phyloP scores from a whole-genome alignment of 2,113 vertebrate species.

The Reinhardtius hippoglossoides region DNA sequence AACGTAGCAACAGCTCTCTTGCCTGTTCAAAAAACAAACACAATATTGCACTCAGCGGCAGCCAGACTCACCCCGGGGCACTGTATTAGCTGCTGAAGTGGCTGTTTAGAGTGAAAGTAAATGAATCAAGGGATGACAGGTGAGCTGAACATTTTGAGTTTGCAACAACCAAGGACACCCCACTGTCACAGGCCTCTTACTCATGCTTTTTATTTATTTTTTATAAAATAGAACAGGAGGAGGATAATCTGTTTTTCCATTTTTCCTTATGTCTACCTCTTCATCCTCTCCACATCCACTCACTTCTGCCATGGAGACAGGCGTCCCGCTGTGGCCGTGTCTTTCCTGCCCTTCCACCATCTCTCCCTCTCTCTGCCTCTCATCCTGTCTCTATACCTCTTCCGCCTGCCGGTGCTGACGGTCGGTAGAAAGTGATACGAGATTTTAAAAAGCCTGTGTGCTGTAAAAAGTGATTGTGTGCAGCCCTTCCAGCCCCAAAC shows the following conservation, averaged over 20 bases:
- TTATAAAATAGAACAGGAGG: conserved; percentile 1
- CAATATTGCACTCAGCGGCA: conserved; percentile 57
- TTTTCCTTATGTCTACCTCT: neutral
- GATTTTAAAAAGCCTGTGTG: conserved; percentile 56
- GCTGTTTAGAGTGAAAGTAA: conserved; percentile 68
- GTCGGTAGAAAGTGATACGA: conserved; percentile 42
- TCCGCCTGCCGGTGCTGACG: conserved; percentile 37
- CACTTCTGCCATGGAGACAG: conserved; percentile 23
- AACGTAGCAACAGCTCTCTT: conserved; percentile 25
- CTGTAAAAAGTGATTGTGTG: conserved; percentile 37
- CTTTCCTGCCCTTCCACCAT: conserved; percentile 25
- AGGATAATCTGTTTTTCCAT: conserved; percentile 15
- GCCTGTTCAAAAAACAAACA: conserved; percentile 67
- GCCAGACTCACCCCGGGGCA: conserved; percentile 50
- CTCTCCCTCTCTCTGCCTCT: conserved; percentile 10
- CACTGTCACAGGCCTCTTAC: neutral
- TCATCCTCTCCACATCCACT: conserved; percentile 19
- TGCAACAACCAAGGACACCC: conserved; percentile 56
- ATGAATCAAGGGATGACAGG: conserved; percentile 61
- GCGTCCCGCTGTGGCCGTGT: conserved; percentile 45
- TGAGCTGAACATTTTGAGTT: conserved; percentile 61
- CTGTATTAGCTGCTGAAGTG: conserved; percentile 71
- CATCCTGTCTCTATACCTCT: conserved; percentile 20
- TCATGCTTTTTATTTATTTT: neutral
- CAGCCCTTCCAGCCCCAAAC: conserved; percentile 1